Conservation (phyloP, 1,140 invertebrate genomes). For the Eciton burchellii region DNA sequence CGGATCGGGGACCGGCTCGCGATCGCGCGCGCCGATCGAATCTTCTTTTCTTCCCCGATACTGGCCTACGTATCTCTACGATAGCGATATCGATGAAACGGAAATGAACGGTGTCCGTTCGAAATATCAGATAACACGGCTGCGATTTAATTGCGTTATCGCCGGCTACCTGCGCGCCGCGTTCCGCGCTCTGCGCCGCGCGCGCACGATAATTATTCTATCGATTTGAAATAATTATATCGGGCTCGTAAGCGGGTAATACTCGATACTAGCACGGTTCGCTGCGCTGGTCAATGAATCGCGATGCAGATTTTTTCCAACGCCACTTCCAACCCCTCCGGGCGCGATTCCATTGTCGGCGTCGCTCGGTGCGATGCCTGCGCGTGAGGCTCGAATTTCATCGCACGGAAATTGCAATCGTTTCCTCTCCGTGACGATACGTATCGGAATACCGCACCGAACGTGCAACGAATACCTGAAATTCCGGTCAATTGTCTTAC, state of each 20-base stretch:
- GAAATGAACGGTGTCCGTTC: constrained; percentile 41
- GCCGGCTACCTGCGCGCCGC: constrained; percentile 44
- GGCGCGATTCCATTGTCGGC: constrained; percentile 3
- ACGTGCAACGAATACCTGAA: constrained; percentile 63
- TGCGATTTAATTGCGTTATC: constrained; percentile 72
- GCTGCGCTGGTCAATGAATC: constrained; percentile 51
- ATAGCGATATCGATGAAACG: constrained; percentile 43
- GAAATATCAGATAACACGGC: constrained; percentile 69
- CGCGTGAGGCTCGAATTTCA: constrained; percentile 58
- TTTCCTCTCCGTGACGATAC: constrained; percentile 63
- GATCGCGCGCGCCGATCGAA: constrained; percentile 21
- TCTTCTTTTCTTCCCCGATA: constrained; percentile 35
- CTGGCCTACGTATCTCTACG: constrained; percentile 43
- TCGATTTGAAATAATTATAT: constrained; percentile 74
- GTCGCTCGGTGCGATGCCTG: background rate
- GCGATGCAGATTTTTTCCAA: constrained; percentile 53
- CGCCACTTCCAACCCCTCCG: background rate
- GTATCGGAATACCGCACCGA: constrained; percentile 57
- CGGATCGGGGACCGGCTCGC: constrained; percentile 4
- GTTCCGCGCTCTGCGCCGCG: constrained; percentile 2
- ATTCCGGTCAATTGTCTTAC: constrained; percentile 54
- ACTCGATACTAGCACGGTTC: constrained; percentile 32
- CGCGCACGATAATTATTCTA: constrained; percentile 67
- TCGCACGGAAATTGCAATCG: constrained; percentile 68
- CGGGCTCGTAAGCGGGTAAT: constrained; percentile 55